Base-by-base conservation (phyloP, 2,113 vertebrate genomes). In the Speoplatyrhinus poulsoni region DNA sequence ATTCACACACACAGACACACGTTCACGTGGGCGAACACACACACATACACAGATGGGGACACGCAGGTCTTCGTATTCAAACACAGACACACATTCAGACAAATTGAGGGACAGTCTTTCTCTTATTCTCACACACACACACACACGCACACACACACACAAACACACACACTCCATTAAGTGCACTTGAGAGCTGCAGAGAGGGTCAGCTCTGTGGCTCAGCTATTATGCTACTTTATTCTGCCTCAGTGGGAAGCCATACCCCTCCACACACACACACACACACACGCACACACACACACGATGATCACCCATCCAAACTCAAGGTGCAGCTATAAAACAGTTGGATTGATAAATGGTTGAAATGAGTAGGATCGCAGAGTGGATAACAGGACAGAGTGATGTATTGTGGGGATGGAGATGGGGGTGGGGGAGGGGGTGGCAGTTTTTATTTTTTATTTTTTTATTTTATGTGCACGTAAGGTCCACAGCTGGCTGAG, bases 311-410 rank as follows among this genome's bases (percentile, higher is more conserved):
- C 65, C 81, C 76, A 88, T 75, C 81, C 83, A 79, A 84, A 83
- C 86, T 89, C 86, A 90, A 93, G 90, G 88, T 90, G 87, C 89
- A 88, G 79, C 86, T 76, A 81, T 81, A 82, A 88, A 87, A 90
- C 81, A 68, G 52, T 61, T 57, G 69, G 56, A 82, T 75, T 82
- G 76, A 79, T 84, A 85, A 88, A 82, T 73, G 62, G 58, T 71
- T 56, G 67, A 10, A 52, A 52, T 52, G 71, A 11, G 66, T 48
- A 58, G 62, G 60, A 64, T 69, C 61, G 64, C 41, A 49, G 5
- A 52, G 13, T 52, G 13, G 13, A 52, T 12, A 52, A 11, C 49
- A 52, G 49, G 12, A 52, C 11, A 52, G 49, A 52, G 49, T 52
- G 49, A 52, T 52, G 49, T 11, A 52, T 52, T 15, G 13, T 11